A percentile compares a stretch with the other conserved stretches of the same genome.
These are phyloP conservation scores for Hypselothyrea guttata DNA, from an alignment of 2,888 invertebrate species.

Conservation along the genomic window DNA sequence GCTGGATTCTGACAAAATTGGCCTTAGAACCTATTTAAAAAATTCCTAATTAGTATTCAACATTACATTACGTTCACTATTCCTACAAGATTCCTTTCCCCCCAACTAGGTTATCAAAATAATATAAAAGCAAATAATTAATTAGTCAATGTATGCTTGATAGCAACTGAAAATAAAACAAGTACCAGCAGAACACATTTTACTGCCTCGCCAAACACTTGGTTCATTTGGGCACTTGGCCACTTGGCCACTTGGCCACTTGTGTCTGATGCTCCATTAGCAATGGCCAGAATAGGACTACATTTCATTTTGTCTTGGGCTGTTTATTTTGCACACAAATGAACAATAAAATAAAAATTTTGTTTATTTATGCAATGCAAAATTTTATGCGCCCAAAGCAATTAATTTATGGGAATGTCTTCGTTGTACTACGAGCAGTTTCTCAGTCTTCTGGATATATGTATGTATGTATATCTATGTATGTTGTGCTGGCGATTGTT, in stretches of 20 bases:
- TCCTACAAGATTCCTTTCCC: no score
- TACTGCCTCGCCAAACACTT: not conserved
- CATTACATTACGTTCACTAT: no score
- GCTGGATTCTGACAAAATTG: no score
- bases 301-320: constrained; percentile 40
- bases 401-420: constrained; percentile 58
- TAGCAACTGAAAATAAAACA: constrained; percentile 21
- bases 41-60: no score
- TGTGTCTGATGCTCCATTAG: constrained; percentile 48
- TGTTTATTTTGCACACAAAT: constrained; percentile 51
- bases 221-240: not conserved
- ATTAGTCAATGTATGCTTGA: constrained; percentile 27
- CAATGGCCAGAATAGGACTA: constrained; percentile 29
- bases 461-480: constrained; percentile 34
- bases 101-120: no score
- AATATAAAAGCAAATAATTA: no score
- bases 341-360: constrained; percentile 57
- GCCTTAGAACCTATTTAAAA: no score
- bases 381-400: constrained; percentile 56
- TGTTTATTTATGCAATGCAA: constrained; percentile 63
- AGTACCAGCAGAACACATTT: constrained; percentile 11
- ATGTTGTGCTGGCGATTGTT: constrained; percentile 7
- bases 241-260: constrained; percentile 30
- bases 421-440: constrained; percentile 31
- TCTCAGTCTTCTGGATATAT: constrained; percentile 49